Evolutionary conservation across 1,140 invertebrate species (phyloP), one percentile per base, ranked within the genome.

Genomic region (Plodia interpunctella): DNA sequence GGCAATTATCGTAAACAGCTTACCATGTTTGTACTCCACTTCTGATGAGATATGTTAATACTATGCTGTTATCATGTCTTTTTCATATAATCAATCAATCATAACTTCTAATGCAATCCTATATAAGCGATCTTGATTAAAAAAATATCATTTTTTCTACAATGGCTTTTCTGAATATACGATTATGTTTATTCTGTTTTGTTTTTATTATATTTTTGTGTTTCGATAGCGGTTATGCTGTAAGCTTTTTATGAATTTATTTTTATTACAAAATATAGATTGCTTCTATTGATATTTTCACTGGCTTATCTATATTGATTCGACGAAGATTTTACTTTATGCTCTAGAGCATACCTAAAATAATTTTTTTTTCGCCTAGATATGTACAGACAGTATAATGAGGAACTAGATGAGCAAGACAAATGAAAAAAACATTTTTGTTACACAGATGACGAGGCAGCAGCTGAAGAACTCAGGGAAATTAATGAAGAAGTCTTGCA

Each of bases 391-490:
- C n/a, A n/a, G n/a, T n/a, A n/a, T n/a, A n/a, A n/a, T n/a, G n/a
- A n/a, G n/a, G n/a, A n/a, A n/a, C n/a, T n/a, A 25, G 2, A 25
- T 25, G 2, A 25, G 21, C 32, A 35, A 35, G 2, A 3, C 32
- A 35, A 35, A 25, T 3, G 21, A 25, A 25, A 32, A 6, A 32
- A 1, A 32, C 9, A 32, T 32, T 6, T 32, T 32, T 32, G 35
- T 25, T 25, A 3, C 6, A 3, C 58, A 88, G 85, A 88, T 88
- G 85, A 83, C 85, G 49, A 72, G 81, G 55, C 80, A 87, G 55
- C 86, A 88, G 60, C 61, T 88, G 0, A 88, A 88, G 58, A 88
- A 86, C 65, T 80, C 86, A 5, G 80, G 80, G 17, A 86, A 86
- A 66, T 50, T 88, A 8, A 80, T 87, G 81, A 88, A 87, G 50